Percentiles rank a stretch among this genome's conserved stretches.
These are phyloP conservation scores for Solea solea DNA, from an alignment of 2,113 vertebrate genomes.

Conservation along the genomic window DNA sequence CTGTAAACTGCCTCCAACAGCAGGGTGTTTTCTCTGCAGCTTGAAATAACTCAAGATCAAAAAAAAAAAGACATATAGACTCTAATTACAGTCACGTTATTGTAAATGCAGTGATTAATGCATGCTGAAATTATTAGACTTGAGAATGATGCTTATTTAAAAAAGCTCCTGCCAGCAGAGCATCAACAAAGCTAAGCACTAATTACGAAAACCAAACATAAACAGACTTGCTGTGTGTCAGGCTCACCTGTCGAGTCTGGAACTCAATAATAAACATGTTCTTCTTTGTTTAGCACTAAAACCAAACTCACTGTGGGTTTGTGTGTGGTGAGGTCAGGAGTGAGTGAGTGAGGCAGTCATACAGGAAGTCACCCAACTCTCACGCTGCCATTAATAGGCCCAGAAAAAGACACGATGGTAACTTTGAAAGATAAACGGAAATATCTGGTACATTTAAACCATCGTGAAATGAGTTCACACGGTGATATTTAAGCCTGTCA, in stretches of 20 bases:
- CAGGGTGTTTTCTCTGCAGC: slow-evolving; percentile 9
- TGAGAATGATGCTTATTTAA: too few relatives aligned
- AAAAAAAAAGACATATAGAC: slow-evolving; percentile 1
- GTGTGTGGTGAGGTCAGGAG: not conserved
- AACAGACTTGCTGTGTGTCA: not conserved
- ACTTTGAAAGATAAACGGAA: too few relatives aligned
- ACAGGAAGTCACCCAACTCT: not conserved
- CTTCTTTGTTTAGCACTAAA: not conserved
- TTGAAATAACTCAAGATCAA: slow-evolving; percentile 9
- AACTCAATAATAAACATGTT: not conserved
- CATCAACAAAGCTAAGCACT: not conserved
- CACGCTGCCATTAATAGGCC: not conserved
- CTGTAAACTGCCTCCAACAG: slow-evolving; percentile 11
- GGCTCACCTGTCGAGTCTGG: not conserved
- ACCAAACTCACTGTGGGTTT: not conserved
- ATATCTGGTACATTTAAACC: too few relatives aligned
- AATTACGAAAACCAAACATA: not conserved
- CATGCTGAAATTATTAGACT: not conserved
- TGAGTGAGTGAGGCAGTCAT: not conserved
- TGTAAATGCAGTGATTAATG: not conserved
- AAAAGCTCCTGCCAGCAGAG: too few relatives aligned
- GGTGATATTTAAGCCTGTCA: too few relatives aligned
- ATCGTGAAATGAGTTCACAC: too few relatives aligned
- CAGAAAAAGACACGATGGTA: not conserved
- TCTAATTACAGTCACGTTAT: not conserved